Percentiles rank a stretch among this genome's conserved stretches.
Evolutionary conservation across 2,888 invertebrate genomes (phyloP).

Genomic region (Andrena bucephala): DNA sequence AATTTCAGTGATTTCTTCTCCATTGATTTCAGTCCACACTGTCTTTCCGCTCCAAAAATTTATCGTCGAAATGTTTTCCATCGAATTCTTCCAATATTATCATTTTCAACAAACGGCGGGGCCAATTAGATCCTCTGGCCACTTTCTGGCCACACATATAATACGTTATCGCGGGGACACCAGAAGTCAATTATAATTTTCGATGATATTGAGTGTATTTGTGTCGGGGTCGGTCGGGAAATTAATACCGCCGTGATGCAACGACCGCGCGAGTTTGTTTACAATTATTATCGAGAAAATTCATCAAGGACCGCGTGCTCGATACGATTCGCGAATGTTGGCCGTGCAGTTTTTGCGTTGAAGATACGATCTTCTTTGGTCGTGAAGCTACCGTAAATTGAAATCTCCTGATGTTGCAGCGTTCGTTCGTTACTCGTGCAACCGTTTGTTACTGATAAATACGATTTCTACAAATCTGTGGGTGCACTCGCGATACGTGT

Average conservation of each 20-base stretch:
- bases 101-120: background rate
- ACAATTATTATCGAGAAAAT: constrained; percentile 64
- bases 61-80: background rate
- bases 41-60: too few species aligned
- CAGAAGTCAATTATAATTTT: constrained; percentile 57
- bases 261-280: constrained; percentile 43
- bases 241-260: constrained; percentile 39
- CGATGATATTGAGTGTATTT: constrained; percentile 39
- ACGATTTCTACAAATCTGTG: constrained; percentile 39
- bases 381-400: constrained; percentile 54
- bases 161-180: constrained; percentile 34
- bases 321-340: constrained; percentile 42
- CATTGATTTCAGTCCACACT: too few species aligned
- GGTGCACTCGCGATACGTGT: too few species aligned
- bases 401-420: constrained; percentile 42
- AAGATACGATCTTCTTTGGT: constrained; percentile 46
- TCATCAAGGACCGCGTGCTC: constrained; percentile 43
- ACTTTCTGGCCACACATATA: constrained; percentile 21
- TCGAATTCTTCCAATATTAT: background rate
- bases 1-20: too few species aligned
- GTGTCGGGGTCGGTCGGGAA: constrained; percentile 4
- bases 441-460: constrained; percentile 43
- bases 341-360: constrained; percentile 43
- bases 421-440: constrained; percentile 24
- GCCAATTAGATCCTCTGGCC: constrained; percentile 6